Evolutionary conservation across 2,113 vertebrate species (phyloP), one percentile per base, ranked within the genome.

Genomic region (Sinocyclocheilus grahami): DNA sequence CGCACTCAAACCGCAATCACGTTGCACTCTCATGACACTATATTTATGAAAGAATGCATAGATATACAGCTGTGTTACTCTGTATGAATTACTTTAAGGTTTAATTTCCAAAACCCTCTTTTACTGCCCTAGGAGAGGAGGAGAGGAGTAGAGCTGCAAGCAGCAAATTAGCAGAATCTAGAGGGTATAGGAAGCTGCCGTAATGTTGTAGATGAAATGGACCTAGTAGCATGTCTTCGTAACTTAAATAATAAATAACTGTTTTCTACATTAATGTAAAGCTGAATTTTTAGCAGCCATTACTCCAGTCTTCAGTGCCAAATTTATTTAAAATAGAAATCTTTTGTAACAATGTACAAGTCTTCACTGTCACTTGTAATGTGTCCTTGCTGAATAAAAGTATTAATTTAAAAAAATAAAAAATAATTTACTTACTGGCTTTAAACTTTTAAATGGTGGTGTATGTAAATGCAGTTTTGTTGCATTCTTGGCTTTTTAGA

Each of bases 11-110:
- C 12, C 3, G 46, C 78, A 65, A 65, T 48, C 55, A 33, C 72
- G 74, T 74, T 62, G 75, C 78, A 78, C 30, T 46, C 69, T 63
- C 42, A 42, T 77, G 60, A 51, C 20, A 53, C 67, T 89, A 82
- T 85, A 87, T 77, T n/a, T 58, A 76, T 86, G 20, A 42, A 46
- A 27, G 62, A 53, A 46, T 83, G 83, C 27, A 86, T 84, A 89
- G 67, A 86, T 84, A 71, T 69, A 33, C 65, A 33, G 51, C 58
- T 79, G 48, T 83, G 30, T 75, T 8, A 20, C 53, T 65, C 14
- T 83, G 27, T 83, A 67, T 85, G 53, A 24, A 27, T 12, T 20
- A 24, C 30, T 13, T 33, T 71, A 74, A 42, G 51, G 12, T 65
- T 78, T 78, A 14, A 60, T 62, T 58, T 51, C 69, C 55, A 58